Percentiles rank a stretch among this genome's conserved stretches.
These are phyloP conservation scores for Leptonema lineaticorne DNA, from an alignment of 1,140 invertebrate species.

Conservation along the genomic window DNA sequence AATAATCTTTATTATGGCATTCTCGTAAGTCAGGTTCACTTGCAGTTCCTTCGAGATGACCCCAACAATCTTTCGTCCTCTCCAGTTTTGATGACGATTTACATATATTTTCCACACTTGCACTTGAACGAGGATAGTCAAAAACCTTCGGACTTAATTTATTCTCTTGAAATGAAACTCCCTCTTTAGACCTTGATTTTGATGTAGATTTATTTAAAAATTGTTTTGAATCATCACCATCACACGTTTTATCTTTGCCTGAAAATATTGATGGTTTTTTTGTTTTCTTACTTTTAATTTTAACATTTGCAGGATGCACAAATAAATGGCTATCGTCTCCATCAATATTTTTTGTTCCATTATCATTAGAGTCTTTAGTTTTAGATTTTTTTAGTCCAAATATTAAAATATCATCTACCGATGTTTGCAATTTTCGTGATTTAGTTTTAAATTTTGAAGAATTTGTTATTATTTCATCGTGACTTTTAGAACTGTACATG, in stretches of 20 bases:
- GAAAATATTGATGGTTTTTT: constrained; percentile 50
- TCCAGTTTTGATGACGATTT: constrained; percentile 28
- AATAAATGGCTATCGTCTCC: constrained; percentile 47
- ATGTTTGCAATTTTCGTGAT: constrained; percentile 45
- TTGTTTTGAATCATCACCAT: constrained; percentile 18
- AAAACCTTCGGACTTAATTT: constrained; percentile 64
- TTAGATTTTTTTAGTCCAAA: constrained; percentile 47
- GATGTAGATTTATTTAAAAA: not conserved
- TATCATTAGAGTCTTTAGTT: constrained; percentile 7
- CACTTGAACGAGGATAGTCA: constrained; percentile 49
- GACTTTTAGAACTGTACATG: constrained; percentile 56
- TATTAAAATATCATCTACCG: constrained; percentile 54
- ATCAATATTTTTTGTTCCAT: constrained; percentile 38
- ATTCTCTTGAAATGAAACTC: constrained; percentile 29
- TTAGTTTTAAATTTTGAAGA: constrained; percentile 44
- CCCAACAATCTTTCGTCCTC: constrained; percentile 27
- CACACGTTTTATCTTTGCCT: constrained; percentile 45
- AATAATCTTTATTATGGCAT: constrained; percentile 28
- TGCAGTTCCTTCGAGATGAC: constrained; percentile 44
- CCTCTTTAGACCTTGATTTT: not conserved
- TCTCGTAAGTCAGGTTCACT: constrained; percentile 50
- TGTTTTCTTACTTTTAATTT: constrained; percentile 48
- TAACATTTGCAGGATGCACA: constrained; percentile 48
- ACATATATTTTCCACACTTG: constrained; percentile 61
- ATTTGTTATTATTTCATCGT: constrained; percentile 50